Conservation (phyloP, 1,140 invertebrate species). For the Anastatus disparis region DNA sequence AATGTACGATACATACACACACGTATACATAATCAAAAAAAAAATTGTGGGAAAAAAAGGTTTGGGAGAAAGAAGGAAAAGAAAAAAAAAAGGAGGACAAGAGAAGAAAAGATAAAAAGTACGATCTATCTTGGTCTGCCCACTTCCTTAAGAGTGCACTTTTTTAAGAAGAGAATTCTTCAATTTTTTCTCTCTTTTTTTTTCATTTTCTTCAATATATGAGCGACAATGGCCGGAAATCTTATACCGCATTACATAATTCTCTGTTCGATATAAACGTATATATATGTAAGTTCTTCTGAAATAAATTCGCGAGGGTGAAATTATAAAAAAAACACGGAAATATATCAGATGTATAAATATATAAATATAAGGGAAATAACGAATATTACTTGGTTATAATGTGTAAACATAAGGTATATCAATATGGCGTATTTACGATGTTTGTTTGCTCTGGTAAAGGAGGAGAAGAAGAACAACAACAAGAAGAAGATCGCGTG, state of each 20-base stretch:
- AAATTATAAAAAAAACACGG: neutral
- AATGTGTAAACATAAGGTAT: neutral
- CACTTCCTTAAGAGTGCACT: constrained; percentile 8
- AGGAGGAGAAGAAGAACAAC: too few relatives aligned
- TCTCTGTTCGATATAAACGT: neutral
- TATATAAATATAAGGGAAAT: neutral
- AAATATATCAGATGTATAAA: constrained; percentile 2
- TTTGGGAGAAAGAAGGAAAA: neutral
- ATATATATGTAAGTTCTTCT: too few relatives aligned
- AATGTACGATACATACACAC: too few relatives aligned
- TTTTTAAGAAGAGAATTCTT: neutral
- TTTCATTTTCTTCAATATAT: neutral
- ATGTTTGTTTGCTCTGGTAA: neutral
- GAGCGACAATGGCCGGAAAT: constrained; percentile 22
- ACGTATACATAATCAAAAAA: constrained; percentile 1
- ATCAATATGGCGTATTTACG: too few relatives aligned
- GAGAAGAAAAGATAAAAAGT: constrained; percentile 6
- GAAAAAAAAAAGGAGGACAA: neutral
- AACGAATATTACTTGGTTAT: too few relatives aligned
- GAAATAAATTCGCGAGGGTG: too few relatives aligned
- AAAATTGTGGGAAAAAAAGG: constrained; percentile 19
- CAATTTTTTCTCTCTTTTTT: neutral
- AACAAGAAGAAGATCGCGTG: too few relatives aligned
- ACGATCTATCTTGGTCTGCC: constrained; percentile 20
- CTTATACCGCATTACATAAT: constrained; percentile 12